Evolutionary conservation across 2,797 vertebrate species (phyloP), one percentile per base, ranked within the genome.

Genomic region (Scolopax bukidnonensis): DNA sequence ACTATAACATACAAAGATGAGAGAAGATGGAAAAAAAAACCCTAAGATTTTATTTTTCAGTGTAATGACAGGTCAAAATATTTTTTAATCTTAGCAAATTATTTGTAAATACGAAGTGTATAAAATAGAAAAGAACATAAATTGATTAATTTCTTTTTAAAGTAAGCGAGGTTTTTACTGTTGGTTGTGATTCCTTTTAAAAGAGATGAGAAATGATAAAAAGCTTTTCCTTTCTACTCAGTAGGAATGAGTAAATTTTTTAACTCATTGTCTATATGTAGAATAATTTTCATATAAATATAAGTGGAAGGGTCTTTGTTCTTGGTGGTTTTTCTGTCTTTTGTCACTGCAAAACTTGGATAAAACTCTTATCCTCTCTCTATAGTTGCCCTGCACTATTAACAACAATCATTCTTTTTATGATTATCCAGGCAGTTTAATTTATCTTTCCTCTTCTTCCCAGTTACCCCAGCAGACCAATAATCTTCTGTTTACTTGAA

Each of bases 401-500:
- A 56, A 77, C 59, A 84, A 41, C 54, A 93, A 90, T 84, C 70
- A 84, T 63, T 80, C 77, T 77, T 90, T 95, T 89, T 73, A 59
- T 82, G 80, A 20, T 74, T 87, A 83, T 64, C 36, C 75, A 83
- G 33, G 81, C 86, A 85, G 78, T 94, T 87, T 81, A 89, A 88
- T 90, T 95, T 93, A 94, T 89, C 78, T 87, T 89, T 93, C 40
- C 17, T 82, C 47, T 84, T 75, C 65, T 86, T 90, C 61, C 56
- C 47, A 61, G 63, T 88, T 96, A 64, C 88, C 43, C 32, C 67
- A 79, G 81, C 70, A 79, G 40, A 84, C 60, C 92, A 93, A 89
- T 96, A 87, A 85, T 84, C 64, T 87, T 77, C 80, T 95, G 78
- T 96, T 97, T 96, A 70, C 75, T 93, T 92, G 78, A 90, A 89